phyloP scores from a whole-genome alignment of 2,113 vertebrate species.

The Sander lucioperca region DNA sequence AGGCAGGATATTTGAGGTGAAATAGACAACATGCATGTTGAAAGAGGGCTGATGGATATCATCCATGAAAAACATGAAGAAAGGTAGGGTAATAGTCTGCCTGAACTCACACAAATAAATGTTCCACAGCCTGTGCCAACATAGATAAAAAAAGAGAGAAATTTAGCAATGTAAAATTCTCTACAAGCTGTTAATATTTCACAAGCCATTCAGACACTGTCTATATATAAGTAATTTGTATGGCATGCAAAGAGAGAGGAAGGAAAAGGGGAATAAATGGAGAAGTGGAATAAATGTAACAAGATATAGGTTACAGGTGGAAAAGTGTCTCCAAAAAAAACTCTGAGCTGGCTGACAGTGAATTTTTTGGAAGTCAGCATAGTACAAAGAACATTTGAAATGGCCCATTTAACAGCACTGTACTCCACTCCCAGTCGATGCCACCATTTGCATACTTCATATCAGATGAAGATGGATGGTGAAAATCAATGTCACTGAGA shows the following conservation, averaged over 20 bases:
- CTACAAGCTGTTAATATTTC: constrained; percentile 87
- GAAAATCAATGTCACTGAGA: constrained; percentile 91
- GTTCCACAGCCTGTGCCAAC: constrained; percentile 77
- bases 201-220: constrained; percentile 80
- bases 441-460: constrained; percentile 93
- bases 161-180: constrained; percentile 80
- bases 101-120: constrained; percentile 78
- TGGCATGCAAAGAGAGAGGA: constrained; percentile 55
- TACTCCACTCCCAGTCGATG: constrained; percentile 83
- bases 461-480: constrained; percentile 95
- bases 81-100: constrained; percentile 55
- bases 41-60: constrained; percentile 61
- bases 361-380: constrained; percentile 86
- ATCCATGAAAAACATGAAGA: constrained; percentile 48
- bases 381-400: constrained; percentile 87
- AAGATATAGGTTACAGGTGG: constrained; percentile 53
- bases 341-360: constrained; percentile 62
- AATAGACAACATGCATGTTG: constrained; percentile 28
- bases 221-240: constrained; percentile 81
- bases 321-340: constrained; percentile 61
- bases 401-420: constrained; percentile 91
- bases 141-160: constrained; percentile 82
- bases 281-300: constrained; percentile 37
- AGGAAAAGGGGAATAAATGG: background rate
- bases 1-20: constrained; percentile 22